These are phyloP conservation scores for Proteles cristata DNA, from an alignment of 2,113 vertebrate species.

Conservation along the genomic window DNA sequence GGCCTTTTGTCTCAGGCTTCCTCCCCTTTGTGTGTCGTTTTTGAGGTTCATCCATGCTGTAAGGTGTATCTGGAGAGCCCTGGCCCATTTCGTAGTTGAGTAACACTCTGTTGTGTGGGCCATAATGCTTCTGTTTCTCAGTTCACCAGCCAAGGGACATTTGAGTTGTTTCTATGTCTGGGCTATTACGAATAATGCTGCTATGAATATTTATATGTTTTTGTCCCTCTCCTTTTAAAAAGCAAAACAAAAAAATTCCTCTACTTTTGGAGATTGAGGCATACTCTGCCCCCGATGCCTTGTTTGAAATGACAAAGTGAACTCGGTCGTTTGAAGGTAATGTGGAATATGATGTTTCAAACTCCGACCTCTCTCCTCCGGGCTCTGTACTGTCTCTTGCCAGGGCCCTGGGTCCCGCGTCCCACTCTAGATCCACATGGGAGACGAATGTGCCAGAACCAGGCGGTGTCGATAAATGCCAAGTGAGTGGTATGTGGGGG, in stretches of 20 bases:
- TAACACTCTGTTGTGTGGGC: neutral
- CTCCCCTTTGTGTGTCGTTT: neutral
- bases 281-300: neutral
- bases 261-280: neutral
- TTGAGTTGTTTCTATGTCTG: neutral
- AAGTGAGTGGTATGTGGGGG: neutral
- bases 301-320: constrained; percentile 14
- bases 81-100: neutral
- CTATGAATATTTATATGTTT: neutral
- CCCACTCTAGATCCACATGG: neutral
- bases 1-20: neutral
- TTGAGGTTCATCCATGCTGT: neutral
- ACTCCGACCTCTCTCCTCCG: neutral
- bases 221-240: neutral
- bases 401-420: neutral
- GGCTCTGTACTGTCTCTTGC: neutral
- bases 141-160: neutral
- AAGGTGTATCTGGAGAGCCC: neutral
- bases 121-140: neutral
- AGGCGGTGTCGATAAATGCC: neutral
- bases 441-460: neutral
- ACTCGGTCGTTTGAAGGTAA: neutral
- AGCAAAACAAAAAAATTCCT: neutral
- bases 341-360: neutral
- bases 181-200: neutral